Evolutionary conservation across 2,113 vertebrate species (phyloP), one percentile per base, ranked within the genome.

Genomic region (Sylvilagus bachmani): DNA sequence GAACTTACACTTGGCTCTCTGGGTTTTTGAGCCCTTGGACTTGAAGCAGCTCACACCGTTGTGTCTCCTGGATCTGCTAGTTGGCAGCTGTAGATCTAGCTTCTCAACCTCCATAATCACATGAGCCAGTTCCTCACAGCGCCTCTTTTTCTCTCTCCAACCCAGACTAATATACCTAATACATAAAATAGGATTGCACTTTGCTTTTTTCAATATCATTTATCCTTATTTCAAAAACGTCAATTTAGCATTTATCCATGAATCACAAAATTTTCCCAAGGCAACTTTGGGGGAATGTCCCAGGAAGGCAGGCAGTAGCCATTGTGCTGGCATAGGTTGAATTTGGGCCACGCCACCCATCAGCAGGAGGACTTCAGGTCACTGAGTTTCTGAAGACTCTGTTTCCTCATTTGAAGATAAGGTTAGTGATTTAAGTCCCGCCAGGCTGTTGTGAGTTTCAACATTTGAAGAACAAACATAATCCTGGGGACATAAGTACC

Each of bases 211-310:
- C 36, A 64, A 55, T 31, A 61, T 81, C 69, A 81, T 77, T 89
- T 83, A 69, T 22, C 84, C 33, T 83, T 85, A 84, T 92, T 83
- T 92, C 36, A 91, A 69, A 71, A 81, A 77, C 25, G 55, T 70
- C 70, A 38, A 62, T 73, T 58, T 49, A 64, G 14, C 44, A 64
- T 79, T 33, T 79, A 9, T 70, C 33, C 51, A 31, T 88, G 58
- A 74, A 55, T 82, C 69, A 74, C 51, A 58, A 75, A 75, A 75
- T 4, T 4, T 74, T 77, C 49, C 83, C 33, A 83, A 77, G 67
- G 70, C 61, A 55, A 5, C 31, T 36, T 49, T 75, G 21, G 29
- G 49, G 55, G 70, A 55, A 29, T 22, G 13, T 38, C 22, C 61
- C 67, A 67, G 27, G 49, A 71, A 83, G 21, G 71, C 36, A 10